Percentiles rank a stretch among this genome's conserved stretches.
Conservation (phyloP, 37 sponge, comb jelly and placozoan species). For the Eunapius fragilis region DNA sequence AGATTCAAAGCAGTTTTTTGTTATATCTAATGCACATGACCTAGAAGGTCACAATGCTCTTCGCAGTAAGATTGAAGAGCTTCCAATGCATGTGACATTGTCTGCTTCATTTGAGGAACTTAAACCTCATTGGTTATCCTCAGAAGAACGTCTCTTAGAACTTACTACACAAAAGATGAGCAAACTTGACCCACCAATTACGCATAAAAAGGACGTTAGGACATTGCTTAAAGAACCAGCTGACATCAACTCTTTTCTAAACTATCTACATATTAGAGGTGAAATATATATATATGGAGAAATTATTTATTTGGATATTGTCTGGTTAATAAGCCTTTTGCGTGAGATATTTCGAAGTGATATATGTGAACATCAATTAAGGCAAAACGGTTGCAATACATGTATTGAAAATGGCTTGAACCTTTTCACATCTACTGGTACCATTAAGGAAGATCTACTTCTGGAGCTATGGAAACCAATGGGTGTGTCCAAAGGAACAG, state of each 20-base stretch:
- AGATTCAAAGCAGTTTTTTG: neutral
- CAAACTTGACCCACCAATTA: neutral
- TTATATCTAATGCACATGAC: neutral
- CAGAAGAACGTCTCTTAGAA: neutral
- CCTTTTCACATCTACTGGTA: neutral
- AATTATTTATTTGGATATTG: neutral
- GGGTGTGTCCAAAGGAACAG: neutral
- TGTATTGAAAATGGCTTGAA: too few relatives aligned
- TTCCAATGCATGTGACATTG: neutral
- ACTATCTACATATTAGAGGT: neutral
- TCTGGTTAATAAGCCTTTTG: neutral
- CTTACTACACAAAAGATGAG: neutral
- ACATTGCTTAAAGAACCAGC: neutral
- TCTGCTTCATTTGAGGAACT: neutral
- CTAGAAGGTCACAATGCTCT: neutral
- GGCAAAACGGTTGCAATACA: neutral
- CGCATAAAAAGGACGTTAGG: neutral
- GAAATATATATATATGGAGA: neutral
- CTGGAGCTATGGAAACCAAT: neutral
- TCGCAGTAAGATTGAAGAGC: neutral
- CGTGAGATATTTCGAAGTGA: neutral
- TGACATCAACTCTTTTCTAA: neutral
- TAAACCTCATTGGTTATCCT: neutral
- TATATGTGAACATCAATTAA: neutral
- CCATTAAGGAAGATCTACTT: neutral